Evolutionary conservation across 2,797 vertebrate genomes (phyloP), one percentile per base, ranked within the genome.

Genomic region (Hippocampus kuda): DNA sequence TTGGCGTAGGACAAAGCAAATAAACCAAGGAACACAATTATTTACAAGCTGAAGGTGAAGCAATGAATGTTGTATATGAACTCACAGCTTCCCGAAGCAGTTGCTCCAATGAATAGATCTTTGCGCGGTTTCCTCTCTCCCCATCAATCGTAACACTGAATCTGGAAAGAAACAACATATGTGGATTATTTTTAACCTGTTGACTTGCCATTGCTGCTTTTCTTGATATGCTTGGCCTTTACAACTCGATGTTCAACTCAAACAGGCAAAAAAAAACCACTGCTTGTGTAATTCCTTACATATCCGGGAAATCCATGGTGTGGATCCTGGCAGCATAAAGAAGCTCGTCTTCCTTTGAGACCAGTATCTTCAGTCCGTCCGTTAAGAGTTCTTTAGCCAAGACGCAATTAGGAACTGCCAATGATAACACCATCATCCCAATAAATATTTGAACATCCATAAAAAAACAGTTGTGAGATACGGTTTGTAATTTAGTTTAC

Each of bases 311-410:
- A 70, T 97, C 95, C 76, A 96, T 88, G 0, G 92, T 93, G 79
- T 95, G 94, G 77, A 98, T 92, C 1, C 93, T 93, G 1, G 96
- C 96, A 0, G 97, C 95, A 0, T 98, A 98, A 7, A 99, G 90
- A 65, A 99, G 93, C 84, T 99, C 97, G 80, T 99, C 97, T 42
- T 98, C 96, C 93, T 99, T 95, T 68, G 94, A 94, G 77, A 99
- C 95, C 75, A 99, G 91, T 73, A 99, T 93, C 16, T 94, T 94
- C 46, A 98, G 85, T 5, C 95, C 96, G 0, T 97, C 95, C 48
- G 91, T 93, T 82, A 99, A 83, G 66, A 94, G 92, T 1, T 97
- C 94, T 89, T 96, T 97, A 88, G 94, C 95, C 62, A 99, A 93
- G 75, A 96, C 84, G 73, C 95, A 98, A 78, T 93, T 97, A 12